These are phyloP conservation scores for Hirtodrosophila duncani DNA, from an alignment of 2,888 invertebrate species.

Conservation along the genomic window DNA sequence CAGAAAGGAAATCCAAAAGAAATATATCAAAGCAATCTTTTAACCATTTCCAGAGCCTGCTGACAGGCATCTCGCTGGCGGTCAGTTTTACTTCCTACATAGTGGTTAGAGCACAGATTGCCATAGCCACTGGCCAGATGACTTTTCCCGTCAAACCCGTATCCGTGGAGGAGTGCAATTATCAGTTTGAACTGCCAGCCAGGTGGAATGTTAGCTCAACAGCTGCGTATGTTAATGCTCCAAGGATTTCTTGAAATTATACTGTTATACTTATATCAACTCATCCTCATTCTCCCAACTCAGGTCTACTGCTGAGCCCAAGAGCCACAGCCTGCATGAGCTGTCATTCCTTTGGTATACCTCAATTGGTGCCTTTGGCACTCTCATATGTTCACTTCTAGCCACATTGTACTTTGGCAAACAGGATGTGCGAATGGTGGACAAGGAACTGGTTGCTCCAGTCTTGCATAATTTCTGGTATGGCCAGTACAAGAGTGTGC, in stretches of 20 bases:
- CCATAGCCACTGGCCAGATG: slow-evolving; percentile 81
- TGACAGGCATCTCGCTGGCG: slow-evolving; percentile 83
- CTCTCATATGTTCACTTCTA: slow-evolving; percentile 81
- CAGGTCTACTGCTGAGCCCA: slow-evolving; percentile 11
- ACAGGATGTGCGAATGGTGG: slow-evolving; percentile 80
- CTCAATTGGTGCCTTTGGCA: slow-evolving; percentile 81
- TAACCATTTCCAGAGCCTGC: slow-evolving; percentile 80
- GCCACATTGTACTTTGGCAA: slow-evolving; percentile 81
- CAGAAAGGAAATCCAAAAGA: neutral
- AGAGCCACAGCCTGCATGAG: slow-evolving; percentile 77
- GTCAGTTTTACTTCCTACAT: slow-evolving; percentile 83
- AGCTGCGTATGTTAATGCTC: slow-evolving; percentile 30
- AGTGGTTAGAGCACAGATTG: slow-evolving; percentile 83
- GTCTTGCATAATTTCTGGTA: slow-evolving; percentile 79
- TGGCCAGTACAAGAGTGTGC: slow-evolving; percentile 64
- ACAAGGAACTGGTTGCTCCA: slow-evolving; percentile 82
- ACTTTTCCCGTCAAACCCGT: slow-evolving; percentile 65
- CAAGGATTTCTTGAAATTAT: neutral
- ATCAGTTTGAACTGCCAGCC: slow-evolving; percentile 35
- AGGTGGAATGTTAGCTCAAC: slow-evolving; percentile 40
- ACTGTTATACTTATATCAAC: neutral
- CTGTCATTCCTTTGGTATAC: slow-evolving; percentile 87
- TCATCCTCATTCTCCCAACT: neutral
- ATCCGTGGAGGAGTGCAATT: slow-evolving; percentile 57
- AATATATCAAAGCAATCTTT: neutral